Base-by-base conservation (phyloP, 2,888 invertebrate genomes). In the Digitonthophagus gazella region DNA sequence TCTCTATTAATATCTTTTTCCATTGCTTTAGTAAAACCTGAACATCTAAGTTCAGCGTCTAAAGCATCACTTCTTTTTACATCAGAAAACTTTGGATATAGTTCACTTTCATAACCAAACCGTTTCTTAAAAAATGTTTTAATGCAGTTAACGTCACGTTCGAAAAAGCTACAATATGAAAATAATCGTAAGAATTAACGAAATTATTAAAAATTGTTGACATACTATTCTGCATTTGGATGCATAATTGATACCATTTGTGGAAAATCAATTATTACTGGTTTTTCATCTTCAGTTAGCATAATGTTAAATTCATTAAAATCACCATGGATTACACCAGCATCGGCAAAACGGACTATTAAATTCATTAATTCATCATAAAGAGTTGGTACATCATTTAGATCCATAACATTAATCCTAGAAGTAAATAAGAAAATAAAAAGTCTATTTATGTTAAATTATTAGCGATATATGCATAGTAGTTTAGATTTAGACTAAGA, bases 271-370 rank as follows among this genome's bases (percentile, higher is more conserved):
- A 98, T 98, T 74, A 99, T 85, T 64, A 96, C 85, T 0, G 96
- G 92, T 72, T 91, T 91, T 15, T 91, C 90, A 0, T 92, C 91
- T 66, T 90, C 88, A 54, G 89, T 88, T 0, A 95, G 85, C 92
- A 99, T 95, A 72, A 99, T 89, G 82, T 99, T 99, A 83, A 99
- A 99, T 84, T 99, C 99, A 80, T 99, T 99, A 82, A 98, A 99
- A 85, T 99, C 99, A 0, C 98, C 95, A 81, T 99, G 99, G 76
- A 99, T 98, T 1, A 99, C 95, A 0, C 99, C 99, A 77, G 93
- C 91, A 84, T 95, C 93, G 18, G 93, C 99, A 66, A 99, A 87
- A 56, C 90, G 88, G 0, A 98, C 91, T 64, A 99, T 93, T 20
- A 98, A 85, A 76, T 93, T 89, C 98, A 99, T 98, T 70, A 98